Conservation (phyloP, 2,797 vertebrate species). For the Sebastes minor region DNA sequence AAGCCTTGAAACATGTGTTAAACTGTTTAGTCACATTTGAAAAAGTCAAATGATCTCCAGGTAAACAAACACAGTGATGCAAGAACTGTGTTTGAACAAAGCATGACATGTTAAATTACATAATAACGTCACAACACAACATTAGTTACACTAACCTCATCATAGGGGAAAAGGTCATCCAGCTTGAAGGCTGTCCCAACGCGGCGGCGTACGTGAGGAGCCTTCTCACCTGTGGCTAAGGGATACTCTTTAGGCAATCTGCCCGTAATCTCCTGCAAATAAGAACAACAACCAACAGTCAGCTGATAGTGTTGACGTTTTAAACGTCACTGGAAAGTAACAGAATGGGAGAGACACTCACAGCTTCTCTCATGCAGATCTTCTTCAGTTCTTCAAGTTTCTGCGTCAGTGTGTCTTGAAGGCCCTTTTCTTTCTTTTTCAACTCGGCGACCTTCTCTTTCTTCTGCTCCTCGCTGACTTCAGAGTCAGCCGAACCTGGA, state of each 20-base stretch:
- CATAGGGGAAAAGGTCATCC: constrained; percentile 88
- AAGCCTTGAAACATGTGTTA: not conserved
- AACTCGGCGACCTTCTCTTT: constrained; percentile 93
- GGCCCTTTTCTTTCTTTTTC: constrained; percentile 91
- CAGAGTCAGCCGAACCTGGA: constrained; percentile 93
- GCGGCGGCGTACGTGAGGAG: constrained; percentile 87
- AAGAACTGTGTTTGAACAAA: not conserved
- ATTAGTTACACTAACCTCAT: constrained; percentile 79
- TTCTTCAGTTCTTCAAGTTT: constrained; percentile 94
- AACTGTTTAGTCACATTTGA: constrained; percentile 15
- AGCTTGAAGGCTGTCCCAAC: constrained; percentile 92
- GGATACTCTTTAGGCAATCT: constrained; percentile 94
- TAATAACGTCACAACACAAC: not conserved
- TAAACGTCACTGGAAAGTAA: not conserved
- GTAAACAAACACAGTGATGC: constrained; percentile 14
- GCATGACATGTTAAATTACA: not conserved
- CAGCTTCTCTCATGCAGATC: constrained; percentile 94
- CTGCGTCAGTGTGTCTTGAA: constrained; percentile 88
- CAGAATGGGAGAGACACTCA: constrained; percentile 73
- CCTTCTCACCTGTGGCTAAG: constrained; percentile 87
- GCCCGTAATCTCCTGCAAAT: constrained; percentile 91
- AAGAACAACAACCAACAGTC: constrained; percentile 16
- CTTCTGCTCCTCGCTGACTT: constrained; percentile 92
- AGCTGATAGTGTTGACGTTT: not conserved
- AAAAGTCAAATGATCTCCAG: not conserved